These are phyloP conservation scores for Mormyrus iriodes DNA, from an alignment of 2,113 vertebrate species.

Conservation along the genomic window DNA sequence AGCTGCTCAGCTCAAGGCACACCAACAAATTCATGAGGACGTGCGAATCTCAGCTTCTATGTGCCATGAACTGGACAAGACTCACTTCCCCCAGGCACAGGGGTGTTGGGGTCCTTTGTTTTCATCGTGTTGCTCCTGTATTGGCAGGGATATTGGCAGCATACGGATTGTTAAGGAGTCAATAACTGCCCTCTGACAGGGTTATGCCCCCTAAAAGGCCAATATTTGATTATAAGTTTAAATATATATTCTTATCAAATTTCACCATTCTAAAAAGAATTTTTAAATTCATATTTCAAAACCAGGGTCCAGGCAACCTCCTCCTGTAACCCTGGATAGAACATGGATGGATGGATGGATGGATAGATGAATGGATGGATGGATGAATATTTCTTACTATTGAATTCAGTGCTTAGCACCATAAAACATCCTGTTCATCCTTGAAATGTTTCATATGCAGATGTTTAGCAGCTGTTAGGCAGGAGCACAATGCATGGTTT, in stretches of 20 bases:
- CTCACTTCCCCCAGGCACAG: background rate
- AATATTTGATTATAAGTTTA: background rate
- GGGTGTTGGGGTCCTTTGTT: background rate
- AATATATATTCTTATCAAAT: background rate
- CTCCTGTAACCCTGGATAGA: background rate
- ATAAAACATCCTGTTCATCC: background rate
- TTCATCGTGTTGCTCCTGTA: background rate
- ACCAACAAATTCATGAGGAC: background rate
- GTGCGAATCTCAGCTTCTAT: background rate
- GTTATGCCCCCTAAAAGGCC: background rate
- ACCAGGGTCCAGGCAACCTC: background rate
- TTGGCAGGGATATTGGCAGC: background rate
- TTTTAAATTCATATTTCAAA: background rate
- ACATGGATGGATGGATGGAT: background rate
- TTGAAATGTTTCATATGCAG: background rate
- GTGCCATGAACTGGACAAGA: background rate
- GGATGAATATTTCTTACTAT: background rate
- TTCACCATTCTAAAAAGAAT: background rate
- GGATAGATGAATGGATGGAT: background rate
- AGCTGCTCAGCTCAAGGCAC: background rate
- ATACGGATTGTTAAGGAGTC: background rate
- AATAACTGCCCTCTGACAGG: background rate
- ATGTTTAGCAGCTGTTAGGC: background rate
- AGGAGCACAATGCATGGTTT: constrained; percentile 20
- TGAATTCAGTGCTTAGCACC: background rate